Evolutionary conservation across 2,113 vertebrate species (phyloP).

Genomic region (Asarcornis scutulata): DNA sequence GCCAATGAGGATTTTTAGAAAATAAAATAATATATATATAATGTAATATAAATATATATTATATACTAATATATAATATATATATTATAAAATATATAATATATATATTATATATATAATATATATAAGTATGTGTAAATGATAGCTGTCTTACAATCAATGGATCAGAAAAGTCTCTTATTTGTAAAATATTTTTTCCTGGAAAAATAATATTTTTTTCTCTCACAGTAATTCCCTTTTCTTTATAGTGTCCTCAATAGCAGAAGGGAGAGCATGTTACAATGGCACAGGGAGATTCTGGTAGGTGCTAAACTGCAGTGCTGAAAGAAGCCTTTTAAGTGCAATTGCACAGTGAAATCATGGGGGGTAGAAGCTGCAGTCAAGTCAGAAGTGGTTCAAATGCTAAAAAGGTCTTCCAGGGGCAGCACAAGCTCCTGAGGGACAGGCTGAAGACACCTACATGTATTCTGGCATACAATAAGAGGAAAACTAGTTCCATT

Average conservation of each 20-base stretch:
- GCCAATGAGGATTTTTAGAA: not conserved
- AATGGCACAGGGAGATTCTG: not conserved
- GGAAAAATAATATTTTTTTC: not conserved
- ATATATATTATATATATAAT: no score
- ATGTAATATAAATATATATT: no score
- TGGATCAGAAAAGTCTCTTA: not conserved
- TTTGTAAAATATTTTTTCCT: not conserved
- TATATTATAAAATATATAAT: no score
- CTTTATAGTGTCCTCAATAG: not conserved
- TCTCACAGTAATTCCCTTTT: not conserved
- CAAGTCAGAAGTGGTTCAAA: not conserved
- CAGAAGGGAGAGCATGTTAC: not conserved
- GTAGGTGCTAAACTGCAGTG: not conserved
- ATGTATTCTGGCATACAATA: no score
- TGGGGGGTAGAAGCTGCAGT: rapidly evolving
- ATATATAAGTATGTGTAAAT: not conserved
- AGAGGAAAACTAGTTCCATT: not conserved
- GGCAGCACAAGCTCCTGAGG: not conserved
- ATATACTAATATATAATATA: no score
- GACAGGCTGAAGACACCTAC: not conserved
- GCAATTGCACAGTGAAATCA: not conserved
- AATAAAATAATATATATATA: not conserved
- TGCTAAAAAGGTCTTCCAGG: not conserved
- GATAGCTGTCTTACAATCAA: not conserved
- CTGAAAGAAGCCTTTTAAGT: not conserved